phyloP scores from a whole-genome alignment of 2,888 invertebrate species.

The Atethmia centrago region DNA sequence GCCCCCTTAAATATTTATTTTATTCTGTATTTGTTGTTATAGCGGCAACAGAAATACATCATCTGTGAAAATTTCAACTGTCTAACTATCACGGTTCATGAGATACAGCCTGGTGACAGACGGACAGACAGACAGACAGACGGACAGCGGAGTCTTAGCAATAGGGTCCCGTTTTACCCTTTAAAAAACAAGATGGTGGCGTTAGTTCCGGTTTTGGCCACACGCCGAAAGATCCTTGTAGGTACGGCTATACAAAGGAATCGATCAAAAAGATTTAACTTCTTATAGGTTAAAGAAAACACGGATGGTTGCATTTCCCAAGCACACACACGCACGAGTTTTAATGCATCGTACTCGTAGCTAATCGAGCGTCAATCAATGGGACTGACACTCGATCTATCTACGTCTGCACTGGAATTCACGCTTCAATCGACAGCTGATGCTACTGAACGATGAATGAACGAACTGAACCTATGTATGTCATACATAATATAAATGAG shows the following conservation, averaged over 20 bases:
- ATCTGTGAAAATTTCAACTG: too few species aligned
- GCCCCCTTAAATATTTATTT: too few species aligned
- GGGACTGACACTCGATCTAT: constrained; percentile 34
- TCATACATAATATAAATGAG: too few species aligned
- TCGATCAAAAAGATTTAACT: not conserved
- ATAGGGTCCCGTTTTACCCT: too few species aligned
- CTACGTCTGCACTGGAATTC: constrained; percentile 33
- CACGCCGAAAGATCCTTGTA: not conserved
- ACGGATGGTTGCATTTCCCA: not conserved
- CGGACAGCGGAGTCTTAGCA: too few species aligned
- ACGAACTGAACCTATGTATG: too few species aligned
- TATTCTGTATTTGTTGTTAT: too few species aligned
- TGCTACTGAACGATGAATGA: too few species aligned
- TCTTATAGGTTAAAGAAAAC: not conserved
- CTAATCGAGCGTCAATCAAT: constrained; percentile 53
- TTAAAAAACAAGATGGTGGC: not conserved
- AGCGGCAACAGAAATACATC: too few species aligned
- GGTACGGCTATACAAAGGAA: not conserved
- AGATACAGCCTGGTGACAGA: too few species aligned
- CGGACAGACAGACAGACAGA: too few species aligned
- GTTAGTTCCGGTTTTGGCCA: not conserved
- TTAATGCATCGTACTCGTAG: constrained; percentile 24
- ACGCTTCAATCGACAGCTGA: constrained; percentile 1
- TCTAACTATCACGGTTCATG: too few species aligned
- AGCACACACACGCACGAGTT: not conserved